These are phyloP conservation scores for Saguinus imperator DNA, from an alignment of 2,113 vertebrate species.

Conservation along the genomic window DNA sequence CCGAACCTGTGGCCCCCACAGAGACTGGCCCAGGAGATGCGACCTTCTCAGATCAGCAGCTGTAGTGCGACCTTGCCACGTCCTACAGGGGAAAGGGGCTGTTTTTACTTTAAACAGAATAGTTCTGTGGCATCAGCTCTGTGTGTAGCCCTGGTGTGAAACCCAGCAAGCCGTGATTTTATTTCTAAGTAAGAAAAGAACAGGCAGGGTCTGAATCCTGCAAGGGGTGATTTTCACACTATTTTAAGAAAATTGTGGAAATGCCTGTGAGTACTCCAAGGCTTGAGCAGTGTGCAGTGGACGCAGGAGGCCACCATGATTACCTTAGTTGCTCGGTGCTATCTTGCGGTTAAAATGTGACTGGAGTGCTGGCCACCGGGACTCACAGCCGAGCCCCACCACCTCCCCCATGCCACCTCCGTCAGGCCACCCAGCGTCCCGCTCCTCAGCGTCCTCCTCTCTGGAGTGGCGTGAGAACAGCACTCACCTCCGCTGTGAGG, in stretches of 20 bases:
- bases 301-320: not conserved
- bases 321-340: not conserved
- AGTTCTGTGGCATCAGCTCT: not conserved
- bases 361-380: accelerated
- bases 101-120: not conserved
- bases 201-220: not conserved
- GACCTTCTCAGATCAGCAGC: not conserved
- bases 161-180: not conserved
- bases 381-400: not conserved
- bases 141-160: not conserved
- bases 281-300: not conserved
- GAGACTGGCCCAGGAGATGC: not conserved
- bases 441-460: not conserved
- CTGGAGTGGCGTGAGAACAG: not conserved
- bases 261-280: not conserved
- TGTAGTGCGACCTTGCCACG: accelerated
- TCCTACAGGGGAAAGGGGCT: not conserved
- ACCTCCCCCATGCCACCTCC: not conserved
- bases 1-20: not conserved
- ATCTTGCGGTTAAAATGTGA: accelerated
- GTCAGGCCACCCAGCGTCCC: not conserved
- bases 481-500: not conserved
- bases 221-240: not conserved
- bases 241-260: not conserved
- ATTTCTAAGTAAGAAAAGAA: not conserved